Conservation (phyloP, 2,797 vertebrate genomes). For the Alosa sapidissima region DNA sequence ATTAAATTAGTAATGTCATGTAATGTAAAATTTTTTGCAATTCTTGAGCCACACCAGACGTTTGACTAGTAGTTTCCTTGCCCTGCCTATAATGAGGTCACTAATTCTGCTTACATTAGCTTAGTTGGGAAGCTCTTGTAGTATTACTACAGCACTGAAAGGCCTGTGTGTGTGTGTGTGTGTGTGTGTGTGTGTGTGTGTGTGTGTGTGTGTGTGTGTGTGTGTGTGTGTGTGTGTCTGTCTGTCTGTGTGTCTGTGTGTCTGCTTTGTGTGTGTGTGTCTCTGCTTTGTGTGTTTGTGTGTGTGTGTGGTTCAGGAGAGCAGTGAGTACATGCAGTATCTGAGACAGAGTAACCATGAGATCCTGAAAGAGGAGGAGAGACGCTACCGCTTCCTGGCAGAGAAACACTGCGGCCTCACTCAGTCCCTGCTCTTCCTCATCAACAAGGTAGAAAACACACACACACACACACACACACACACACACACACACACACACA, state of each 20-base stretch:
- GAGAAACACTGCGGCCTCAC: conserved; percentile 88
- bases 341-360: conserved; percentile 88
- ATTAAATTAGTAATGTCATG: no score
- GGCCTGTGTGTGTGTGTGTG: background rate
- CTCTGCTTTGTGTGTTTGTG: conserved; percentile 25
- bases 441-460: conserved; percentile 70
- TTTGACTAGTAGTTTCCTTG: background rate
- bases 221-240: conserved; percentile 2
- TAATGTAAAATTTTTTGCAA: no score
- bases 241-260: conserved; percentile 11
- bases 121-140: background rate
- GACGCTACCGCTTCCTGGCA: conserved; percentile 92
- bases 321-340: conserved; percentile 86
- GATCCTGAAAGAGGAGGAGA: conserved; percentile 90
- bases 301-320: conserved; percentile 72
- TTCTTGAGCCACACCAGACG: background rate
- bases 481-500: background rate
- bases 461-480: conserved; percentile 23
- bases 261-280: conserved; percentile 21
- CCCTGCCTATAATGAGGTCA: background rate
- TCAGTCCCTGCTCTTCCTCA: conserved; percentile 74
- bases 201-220: no score
- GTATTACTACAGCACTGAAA: background rate
- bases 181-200: no score
- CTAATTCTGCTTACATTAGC: background rate